Evolutionary conservation across 1,140 invertebrate species (phyloP), one percentile per base, ranked within the genome.

Genomic region (Drosophila pectinifera): DNA sequence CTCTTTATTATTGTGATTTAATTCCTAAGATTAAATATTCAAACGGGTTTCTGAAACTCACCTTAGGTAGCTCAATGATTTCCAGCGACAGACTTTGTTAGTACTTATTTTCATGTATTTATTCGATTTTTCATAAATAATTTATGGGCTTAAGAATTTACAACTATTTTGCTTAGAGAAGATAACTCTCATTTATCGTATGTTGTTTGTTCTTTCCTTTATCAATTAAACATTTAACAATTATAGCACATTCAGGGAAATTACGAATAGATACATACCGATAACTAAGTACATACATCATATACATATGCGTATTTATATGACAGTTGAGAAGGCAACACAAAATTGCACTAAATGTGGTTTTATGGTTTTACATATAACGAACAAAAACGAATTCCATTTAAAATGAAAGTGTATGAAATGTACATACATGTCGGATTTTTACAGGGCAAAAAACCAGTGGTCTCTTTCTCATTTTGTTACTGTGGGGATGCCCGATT

Each of bases 71-170:
- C 6, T 13, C 11, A 54, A 26, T 24, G 2, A 45, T 20, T 20
- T 54, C 18, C 5, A 49, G 16, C 4, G 24, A 49, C 0, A 31
- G 22, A 14, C 13, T 7, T 22, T 48, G 46, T 73, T 77, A 70
- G 49, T 89, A 78, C 55, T 88, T 58, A 84, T 65, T 88, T 64
- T 89, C 41, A 56, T 64, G 28, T 77, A 73, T 86, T 86, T 86
- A 86, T 88, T 86, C 65, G 75, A 86, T 88, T 82, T 88, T 59
- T 86, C 83, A 88, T 86, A 83, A 86, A 88, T 86, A 86, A 88
- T 56, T 88, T 72, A 55, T 70, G 62, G 46, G 70, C 83, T 88
- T 78, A 82, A 74, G 80, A 86, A 76, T 88, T 53, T 88, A 86
- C 79, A 86, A 88, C 79, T 86, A 86, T 86, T 59, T 86, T 48